Base-by-base conservation (phyloP, 2,797 vertebrate species). In the Ctenopoma kingsleyae region DNA sequence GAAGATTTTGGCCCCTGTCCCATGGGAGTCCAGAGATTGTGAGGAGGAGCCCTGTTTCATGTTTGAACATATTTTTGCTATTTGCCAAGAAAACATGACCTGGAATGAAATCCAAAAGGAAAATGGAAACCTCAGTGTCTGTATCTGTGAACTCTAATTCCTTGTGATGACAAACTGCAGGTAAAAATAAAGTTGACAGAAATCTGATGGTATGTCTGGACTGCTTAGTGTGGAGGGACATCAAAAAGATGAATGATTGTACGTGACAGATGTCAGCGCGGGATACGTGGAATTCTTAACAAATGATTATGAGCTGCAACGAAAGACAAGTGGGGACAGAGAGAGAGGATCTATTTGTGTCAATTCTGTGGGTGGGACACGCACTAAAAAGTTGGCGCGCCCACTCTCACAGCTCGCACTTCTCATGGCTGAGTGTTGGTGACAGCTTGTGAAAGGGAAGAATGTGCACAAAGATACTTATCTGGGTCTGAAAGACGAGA, bases 361-460 rank as follows among this genome's bases (percentile, higher is more conserved):
- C 63, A 64, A 76, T 67, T 76, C 78, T 74, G 64, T 65, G 81
- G 75, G 74, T 67, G 78, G 71, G 52, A 78, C 46, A 50, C 61
- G 43, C 68, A 56, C 40, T 6, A 74, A 81, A 81, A 71, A 63
- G 60, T 32, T 35, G 66, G 83, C 30, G 16, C 49, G 10, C 70
- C 71, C 68, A 82, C 80, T 69, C 70, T 73, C 72, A 66, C 73
- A 82, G 78, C 71, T 78, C 66, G 53, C 72, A 72, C 80, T 76
- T 74, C 43, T 64, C 57, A 51, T 73, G 73, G 61, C 56, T 57
- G 69, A 76, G 77, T 64, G 66, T 64, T 25, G 5, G 53, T 88
- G 90, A 85, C 89, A 81, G 81, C 83, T 71, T 52, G 57, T 86
- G 86, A 92, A 89, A 91, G 71, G 67, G 86, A 84, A 84, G 82